phyloP scores from a whole-genome alignment of 2,888 invertebrate genomes.

The Synergus umbraculus region DNA sequence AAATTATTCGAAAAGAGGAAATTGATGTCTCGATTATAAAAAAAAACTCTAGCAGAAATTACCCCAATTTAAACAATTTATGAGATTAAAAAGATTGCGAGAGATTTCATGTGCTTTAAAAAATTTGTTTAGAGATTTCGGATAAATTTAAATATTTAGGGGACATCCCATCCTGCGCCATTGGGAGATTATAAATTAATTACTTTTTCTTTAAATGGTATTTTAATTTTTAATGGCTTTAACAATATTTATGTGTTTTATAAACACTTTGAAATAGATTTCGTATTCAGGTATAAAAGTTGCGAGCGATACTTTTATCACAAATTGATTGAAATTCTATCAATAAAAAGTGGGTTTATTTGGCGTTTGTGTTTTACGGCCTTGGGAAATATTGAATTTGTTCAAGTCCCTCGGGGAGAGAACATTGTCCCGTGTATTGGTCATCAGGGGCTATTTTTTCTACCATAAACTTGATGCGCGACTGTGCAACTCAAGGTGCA shows the following conservation, averaged over 20 bases:
- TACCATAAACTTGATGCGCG: constrained; percentile 10
- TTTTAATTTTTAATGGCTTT: no score
- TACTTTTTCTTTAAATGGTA: no score
- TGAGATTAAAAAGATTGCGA: no score
- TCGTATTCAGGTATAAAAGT: not conserved
- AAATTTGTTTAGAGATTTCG: no score
- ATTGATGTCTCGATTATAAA: no score
- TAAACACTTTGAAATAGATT: not conserved
- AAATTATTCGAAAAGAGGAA: no score
- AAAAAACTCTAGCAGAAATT: no score
- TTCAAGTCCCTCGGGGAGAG: not conserved
- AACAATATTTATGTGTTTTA: not conserved
- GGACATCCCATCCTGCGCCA: no score
- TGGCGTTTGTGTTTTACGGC: not conserved
- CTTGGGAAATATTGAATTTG: not conserved
- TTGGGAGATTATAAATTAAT: no score
- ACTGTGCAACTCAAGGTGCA: not conserved
- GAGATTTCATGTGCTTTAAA: no score
- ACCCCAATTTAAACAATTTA: no score
- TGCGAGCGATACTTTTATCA: not conserved
- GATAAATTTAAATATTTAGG: no score
- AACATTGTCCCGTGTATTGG: constrained; percentile 4
- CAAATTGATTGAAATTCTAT: constrained; percentile 2
- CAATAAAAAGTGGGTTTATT: not conserved
- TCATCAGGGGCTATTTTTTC: constrained; percentile 12